Conservation (phyloP, 1,140 invertebrate genomes). For the Microplitis mediator region DNA sequence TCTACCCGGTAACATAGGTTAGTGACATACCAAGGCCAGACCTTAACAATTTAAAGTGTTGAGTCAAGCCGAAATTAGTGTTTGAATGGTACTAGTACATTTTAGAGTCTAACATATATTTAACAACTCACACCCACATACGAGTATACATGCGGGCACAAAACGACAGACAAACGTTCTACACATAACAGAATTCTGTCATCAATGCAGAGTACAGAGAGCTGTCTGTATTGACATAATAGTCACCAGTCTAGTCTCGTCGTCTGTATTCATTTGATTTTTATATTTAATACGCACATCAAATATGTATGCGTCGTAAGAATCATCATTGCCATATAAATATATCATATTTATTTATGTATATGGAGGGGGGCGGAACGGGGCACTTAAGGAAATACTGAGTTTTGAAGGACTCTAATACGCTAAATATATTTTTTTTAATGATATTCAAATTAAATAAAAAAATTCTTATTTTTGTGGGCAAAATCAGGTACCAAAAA, state of each 20-base stretch:
- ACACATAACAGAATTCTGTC: too few relatives aligned
- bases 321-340: neutral
- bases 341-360: neutral
- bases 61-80: too few relatives aligned
- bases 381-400: too few relatives aligned
- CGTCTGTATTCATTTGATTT: conserved; percentile 1
- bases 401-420: too few relatives aligned
- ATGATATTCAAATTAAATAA: too few relatives aligned
- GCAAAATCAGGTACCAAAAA: too few relatives aligned
- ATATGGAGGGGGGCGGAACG: too few relatives aligned
- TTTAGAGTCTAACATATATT: neutral
- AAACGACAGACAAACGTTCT: neutral
- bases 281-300: neutral
- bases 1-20: conserved; percentile 48
- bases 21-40: conserved; percentile 44
- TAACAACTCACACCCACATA: too few relatives aligned
- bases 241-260: conserved; percentile 13
- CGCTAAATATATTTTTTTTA: too few relatives aligned
- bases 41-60: neutral
- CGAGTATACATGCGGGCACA: too few relatives aligned
- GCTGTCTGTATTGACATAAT: neutral
- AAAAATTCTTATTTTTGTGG: too few relatives aligned
- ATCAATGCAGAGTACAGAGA: neutral
- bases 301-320: neutral
- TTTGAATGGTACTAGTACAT: neutral